Conservation (phyloP, 1,140 invertebrate genomes). For the Nebria ingens region DNA sequence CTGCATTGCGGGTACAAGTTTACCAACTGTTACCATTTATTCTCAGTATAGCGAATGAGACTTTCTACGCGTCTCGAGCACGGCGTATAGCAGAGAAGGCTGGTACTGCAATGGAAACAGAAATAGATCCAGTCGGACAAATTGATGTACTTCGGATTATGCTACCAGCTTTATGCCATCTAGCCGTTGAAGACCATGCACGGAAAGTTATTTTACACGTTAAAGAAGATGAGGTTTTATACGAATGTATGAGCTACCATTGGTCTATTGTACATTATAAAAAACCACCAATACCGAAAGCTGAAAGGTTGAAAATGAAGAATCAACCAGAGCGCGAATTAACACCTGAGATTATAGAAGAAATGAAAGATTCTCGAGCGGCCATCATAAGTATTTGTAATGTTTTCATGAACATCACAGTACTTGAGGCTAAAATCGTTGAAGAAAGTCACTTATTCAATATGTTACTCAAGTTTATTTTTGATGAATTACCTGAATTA, state of each 20-base stretch:
- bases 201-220: constrained; percentile 68
- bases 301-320: constrained; percentile 60
- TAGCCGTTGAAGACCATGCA: constrained; percentile 80
- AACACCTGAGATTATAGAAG: constrained; percentile 58
- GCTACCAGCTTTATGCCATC: constrained; percentile 78
- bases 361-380: constrained; percentile 69
- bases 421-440: constrained; percentile 72
- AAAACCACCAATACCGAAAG: constrained; percentile 64
- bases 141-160: constrained; percentile 69
- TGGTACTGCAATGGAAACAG: constrained; percentile 41
- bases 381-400: constrained; percentile 83
- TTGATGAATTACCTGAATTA: constrained; percentile 74
- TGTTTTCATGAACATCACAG: constrained; percentile 85
- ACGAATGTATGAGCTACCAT: constrained; percentile 69
- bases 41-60: constrained; percentile 67
- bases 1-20: constrained; percentile 74
- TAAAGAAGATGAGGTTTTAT: constrained; percentile 68
- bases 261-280: constrained; percentile 82
- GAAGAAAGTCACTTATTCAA: constrained; percentile 66
- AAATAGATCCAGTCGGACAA: constrained; percentile 49
- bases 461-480: constrained; percentile 73
- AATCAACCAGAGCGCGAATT: constrained; percentile 63
- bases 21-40: constrained; percentile 69
- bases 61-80: constrained; percentile 60
- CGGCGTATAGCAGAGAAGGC: constrained; percentile 51